These are phyloP conservation scores for Oikopleura dioica DNA, from an alignment of 23 tunicate genomes.

Conservation along the genomic window DNA sequence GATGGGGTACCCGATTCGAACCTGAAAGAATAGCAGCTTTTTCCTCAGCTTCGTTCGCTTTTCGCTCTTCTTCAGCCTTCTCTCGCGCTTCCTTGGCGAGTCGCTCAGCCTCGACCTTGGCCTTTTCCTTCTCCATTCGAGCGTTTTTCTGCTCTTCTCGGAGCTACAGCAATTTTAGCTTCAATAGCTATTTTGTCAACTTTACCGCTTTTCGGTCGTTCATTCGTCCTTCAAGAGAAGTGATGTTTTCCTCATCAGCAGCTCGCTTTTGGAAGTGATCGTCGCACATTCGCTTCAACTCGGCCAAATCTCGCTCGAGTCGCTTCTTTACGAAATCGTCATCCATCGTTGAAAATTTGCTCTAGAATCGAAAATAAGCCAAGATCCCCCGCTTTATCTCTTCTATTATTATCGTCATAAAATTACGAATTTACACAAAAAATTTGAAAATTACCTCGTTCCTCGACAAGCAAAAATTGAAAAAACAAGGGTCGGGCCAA, in stretches of 20 bases:
- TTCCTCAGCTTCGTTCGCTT: not conserved
- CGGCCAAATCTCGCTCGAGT: not conserved
- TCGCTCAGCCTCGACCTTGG: not conserved
- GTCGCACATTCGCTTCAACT: not conserved
- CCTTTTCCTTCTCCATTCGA: not conserved
- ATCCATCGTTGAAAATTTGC: too few relatives aligned
- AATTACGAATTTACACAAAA: too few relatives aligned
- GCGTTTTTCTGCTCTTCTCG: not conserved
- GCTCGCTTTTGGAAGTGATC: not conserved
- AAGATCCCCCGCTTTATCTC: too few relatives aligned
- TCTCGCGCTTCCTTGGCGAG: not conserved
- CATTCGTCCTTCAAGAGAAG: not conserved
- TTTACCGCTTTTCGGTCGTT: not conserved
- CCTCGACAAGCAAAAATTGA: too few relatives aligned
- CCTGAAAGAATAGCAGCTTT: not conserved
- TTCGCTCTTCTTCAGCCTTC: not conserved
- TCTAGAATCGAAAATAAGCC: too few relatives aligned
- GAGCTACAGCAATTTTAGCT: not conserved
- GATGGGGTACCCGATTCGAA: too few relatives aligned
- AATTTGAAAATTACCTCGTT: too few relatives aligned
- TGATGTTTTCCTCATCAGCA: not conserved
- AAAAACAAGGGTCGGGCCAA: too few relatives aligned
- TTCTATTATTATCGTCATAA: too few relatives aligned
- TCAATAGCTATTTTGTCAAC: not conserved
- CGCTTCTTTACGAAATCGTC: not conserved